A percentile compares a stretch with the other conserved stretches of the same genome.
These are phyloP conservation scores for Axis porcinus DNA, from an alignment of 2,113 vertebrate genomes.

Conservation along the genomic window DNA sequence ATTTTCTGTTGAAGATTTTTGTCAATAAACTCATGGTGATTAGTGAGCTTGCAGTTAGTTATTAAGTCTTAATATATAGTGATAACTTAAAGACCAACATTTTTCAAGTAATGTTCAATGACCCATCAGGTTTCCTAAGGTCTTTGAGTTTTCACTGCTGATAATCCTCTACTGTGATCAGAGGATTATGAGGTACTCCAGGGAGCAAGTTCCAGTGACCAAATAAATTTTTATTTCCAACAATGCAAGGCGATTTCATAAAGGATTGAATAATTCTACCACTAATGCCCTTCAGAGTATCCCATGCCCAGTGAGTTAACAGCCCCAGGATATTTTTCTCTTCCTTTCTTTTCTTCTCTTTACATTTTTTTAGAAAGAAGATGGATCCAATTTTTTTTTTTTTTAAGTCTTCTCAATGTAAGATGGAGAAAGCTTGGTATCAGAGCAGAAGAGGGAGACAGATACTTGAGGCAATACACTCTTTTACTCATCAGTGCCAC, in stretches of 20 bases:
- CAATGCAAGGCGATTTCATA: neutral
- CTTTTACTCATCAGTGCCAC: neutral
- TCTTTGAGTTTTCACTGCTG: neutral
- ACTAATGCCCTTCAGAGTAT: neutral
- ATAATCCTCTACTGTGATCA: neutral
- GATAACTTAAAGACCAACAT: constrained; percentile 48
- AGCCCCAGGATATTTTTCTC: neutral
- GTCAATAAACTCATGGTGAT: constrained; percentile 65
- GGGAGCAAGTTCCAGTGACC: neutral
- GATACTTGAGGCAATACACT: neutral
- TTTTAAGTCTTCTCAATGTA: neutral
- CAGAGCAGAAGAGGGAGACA: neutral
- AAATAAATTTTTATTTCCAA: neutral
- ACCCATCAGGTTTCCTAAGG: constrained; percentile 29
- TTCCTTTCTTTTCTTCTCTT: neutral
- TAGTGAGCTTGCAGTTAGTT: constrained; percentile 64
- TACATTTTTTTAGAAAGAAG: neutral
- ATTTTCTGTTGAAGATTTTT: constrained; percentile 69
- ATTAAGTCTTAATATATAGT: constrained; percentile 48
- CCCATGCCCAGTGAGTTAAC: neutral
- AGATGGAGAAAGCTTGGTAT: neutral
- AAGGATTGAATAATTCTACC: neutral
- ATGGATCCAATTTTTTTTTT: neutral
- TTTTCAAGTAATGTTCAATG: constrained; percentile 52
- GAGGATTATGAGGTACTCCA: neutral